phyloP scores from a whole-genome alignment of 1,140 invertebrate genomes.

The Tetraneura akinire region DNA sequence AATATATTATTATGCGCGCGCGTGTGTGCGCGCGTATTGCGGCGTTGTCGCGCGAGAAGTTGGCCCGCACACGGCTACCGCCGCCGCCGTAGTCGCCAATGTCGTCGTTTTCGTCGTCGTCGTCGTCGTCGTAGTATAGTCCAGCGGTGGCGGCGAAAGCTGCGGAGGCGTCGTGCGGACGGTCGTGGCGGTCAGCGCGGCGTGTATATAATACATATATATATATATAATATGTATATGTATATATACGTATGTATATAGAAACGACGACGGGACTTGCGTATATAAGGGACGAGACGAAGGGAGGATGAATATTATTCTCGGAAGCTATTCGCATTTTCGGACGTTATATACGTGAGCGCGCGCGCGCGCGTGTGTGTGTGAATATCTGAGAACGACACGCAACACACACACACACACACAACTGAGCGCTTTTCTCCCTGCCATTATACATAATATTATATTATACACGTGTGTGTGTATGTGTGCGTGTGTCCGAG shows the following conservation, averaged over 20 bases:
- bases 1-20: constrained; percentile 30
- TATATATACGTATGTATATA: no score
- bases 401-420: neutral
- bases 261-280: neutral
- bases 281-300: neutral
- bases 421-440: neutral
- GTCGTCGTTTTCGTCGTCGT: constrained; percentile 29
- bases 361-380: neutral
- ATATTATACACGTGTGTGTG: neutral
- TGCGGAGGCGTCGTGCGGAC: neutral
- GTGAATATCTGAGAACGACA: constrained; percentile 7
- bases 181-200: neutral
- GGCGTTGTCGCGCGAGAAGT: constrained; percentile 34
- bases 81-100: neutral
- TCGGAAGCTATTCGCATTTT: constrained; percentile 44
- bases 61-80: no score
- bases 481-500: neutral
- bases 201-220: neutral
- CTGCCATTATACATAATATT: neutral
- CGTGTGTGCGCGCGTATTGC: neutral
- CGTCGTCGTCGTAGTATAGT: constrained; percentile 20
- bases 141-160: neutral
- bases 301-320: constrained; percentile 44
- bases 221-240: neutral
- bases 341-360: constrained; percentile 34